Conservation (phyloP, 2,888 invertebrate species). For the Netelia inedita region DNA sequence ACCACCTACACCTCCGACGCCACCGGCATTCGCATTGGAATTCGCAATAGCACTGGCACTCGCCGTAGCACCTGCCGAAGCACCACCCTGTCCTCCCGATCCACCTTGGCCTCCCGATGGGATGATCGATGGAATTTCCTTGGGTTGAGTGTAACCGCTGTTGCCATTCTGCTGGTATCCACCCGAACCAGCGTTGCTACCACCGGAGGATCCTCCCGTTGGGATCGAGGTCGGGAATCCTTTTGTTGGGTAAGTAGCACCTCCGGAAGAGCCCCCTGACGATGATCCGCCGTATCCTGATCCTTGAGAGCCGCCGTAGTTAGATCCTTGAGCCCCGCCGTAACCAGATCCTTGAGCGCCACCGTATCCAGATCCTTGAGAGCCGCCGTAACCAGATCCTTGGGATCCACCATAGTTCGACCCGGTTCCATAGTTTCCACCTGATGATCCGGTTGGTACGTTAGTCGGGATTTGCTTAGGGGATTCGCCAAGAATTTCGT, state of each 20-base stretch:
- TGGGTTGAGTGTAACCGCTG: slow-evolving; percentile 1
- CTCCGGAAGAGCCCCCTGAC: not conserved
- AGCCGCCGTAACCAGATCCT: slow-evolving; percentile 3
- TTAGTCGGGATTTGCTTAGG: slow-evolving; percentile 46
- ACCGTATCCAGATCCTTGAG: slow-evolving; percentile 31
- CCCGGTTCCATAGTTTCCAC: slow-evolving; percentile 61
- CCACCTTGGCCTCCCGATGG: slow-evolving; percentile 20
- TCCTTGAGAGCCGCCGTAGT: slow-evolving; percentile 36
- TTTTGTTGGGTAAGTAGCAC: not conserved
- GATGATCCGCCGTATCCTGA: slow-evolving; percentile 30
- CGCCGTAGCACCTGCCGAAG: slow-evolving; percentile 46
- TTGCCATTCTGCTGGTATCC: slow-evolving; percentile 15
- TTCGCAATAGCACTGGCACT: slow-evolving; percentile 64
- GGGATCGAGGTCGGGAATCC: slow-evolving; percentile 60
- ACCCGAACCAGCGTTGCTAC: slow-evolving; percentile 30
- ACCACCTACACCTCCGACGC: slow-evolving; percentile 30
- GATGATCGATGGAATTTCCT: slow-evolving; percentile 30
- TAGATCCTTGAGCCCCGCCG: slow-evolving; percentile 20
- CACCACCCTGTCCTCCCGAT: slow-evolving; percentile 45
- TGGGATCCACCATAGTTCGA: slow-evolving; percentile 30
- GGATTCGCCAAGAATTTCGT: slow-evolving; percentile 17
- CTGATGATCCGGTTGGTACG: slow-evolving; percentile 55
- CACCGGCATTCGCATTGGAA: slow-evolving; percentile 64
- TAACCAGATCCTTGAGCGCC: slow-evolving; percentile 19
- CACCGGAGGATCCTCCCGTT: slow-evolving; percentile 43